These are phyloP conservation scores for Bovichtus variegatus DNA, from an alignment of 2,797 vertebrate genomes.

Conservation along the genomic window DNA sequence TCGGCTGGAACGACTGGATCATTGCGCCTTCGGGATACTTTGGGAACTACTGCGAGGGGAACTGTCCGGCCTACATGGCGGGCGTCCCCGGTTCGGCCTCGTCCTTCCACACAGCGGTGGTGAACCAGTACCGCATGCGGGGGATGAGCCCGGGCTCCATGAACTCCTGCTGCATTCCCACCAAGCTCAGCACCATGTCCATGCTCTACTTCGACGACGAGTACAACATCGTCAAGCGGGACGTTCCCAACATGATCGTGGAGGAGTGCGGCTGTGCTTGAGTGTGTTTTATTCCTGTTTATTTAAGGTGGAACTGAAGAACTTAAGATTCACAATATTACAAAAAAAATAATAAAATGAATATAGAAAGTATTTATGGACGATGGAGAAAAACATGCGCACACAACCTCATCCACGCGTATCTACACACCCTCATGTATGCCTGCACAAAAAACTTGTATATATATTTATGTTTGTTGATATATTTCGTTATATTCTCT, in stretches of 20 bases:
- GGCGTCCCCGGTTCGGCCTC: constrained; percentile 95
- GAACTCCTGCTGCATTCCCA: constrained; percentile 99
- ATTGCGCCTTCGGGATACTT: constrained; percentile 96
- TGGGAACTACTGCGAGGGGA: constrained; percentile 98
- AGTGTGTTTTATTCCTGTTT: constrained; percentile 50
- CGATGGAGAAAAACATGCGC: constrained; percentile 36
- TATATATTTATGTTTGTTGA: constrained; percentile 88
- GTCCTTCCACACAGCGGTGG: constrained; percentile 97
- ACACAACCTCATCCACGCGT: constrained; percentile 55
- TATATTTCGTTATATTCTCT: constrained; percentile 70
- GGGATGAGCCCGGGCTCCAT: constrained; percentile 95
- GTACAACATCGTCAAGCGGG: constrained; percentile 98
- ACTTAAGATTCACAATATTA: constrained; percentile 45
- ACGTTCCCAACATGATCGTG: constrained; percentile 99
- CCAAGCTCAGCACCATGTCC: constrained; percentile 98
- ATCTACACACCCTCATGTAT: constrained; percentile 67
- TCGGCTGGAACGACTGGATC: constrained; percentile 99
- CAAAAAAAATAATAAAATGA: constrained; percentile 22
- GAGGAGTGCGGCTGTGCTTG: constrained; percentile 98
- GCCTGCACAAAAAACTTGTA: constrained; percentile 83
- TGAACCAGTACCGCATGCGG: constrained; percentile 98
- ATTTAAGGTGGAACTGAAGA: constrained; percentile 58
- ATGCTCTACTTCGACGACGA: constrained; percentile 99
- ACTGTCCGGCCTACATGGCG: constrained; percentile 96
- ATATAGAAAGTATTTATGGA: constrained; percentile 83